Evolutionary conservation across 2,113 vertebrate species (phyloP).

Genomic region (Casuarius casuarius): DNA sequence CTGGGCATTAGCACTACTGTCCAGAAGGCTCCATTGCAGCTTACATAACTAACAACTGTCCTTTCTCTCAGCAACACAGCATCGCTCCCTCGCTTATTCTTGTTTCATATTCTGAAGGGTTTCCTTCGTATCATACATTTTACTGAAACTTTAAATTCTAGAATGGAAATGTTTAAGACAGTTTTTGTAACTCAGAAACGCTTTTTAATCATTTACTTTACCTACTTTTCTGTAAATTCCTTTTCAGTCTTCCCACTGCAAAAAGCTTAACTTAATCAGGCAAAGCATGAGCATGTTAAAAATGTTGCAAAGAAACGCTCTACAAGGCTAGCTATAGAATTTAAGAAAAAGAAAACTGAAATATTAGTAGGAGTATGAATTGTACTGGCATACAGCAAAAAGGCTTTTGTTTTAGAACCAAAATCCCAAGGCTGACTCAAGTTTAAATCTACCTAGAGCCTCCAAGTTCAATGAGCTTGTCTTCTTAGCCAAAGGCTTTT

Average conservation of each 20-base stretch:
- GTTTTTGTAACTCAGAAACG: not conserved
- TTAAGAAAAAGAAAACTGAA: not conserved
- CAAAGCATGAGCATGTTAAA: not conserved
- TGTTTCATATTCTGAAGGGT: not conserved
- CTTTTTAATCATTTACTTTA: not conserved
- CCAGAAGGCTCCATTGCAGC: not conserved
- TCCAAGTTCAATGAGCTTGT: not conserved
- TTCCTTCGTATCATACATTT: not conserved
- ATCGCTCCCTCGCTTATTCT: not conserved
- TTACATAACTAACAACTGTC: fast-evolving
- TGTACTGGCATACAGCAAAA: not conserved
- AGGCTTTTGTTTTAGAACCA: not conserved
- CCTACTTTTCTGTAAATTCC: not conserved
- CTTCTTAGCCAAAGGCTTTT: not conserved
- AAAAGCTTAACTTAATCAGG: not conserved
- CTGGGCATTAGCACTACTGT: not conserved
- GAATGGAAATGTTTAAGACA: not conserved
- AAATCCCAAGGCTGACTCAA: not conserved
- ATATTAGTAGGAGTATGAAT: not conserved
- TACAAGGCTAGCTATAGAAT: not conserved
- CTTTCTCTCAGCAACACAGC: not conserved
- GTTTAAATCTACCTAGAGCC: not conserved
- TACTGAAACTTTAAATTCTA: not conserved
- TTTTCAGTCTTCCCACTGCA: not conserved
- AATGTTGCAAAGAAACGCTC: not conserved